Percentiles rank a stretch among this genome's conserved stretches.
Conservation (phyloP, 1,140 invertebrate genomes). For the Pararge aegeria region DNA sequence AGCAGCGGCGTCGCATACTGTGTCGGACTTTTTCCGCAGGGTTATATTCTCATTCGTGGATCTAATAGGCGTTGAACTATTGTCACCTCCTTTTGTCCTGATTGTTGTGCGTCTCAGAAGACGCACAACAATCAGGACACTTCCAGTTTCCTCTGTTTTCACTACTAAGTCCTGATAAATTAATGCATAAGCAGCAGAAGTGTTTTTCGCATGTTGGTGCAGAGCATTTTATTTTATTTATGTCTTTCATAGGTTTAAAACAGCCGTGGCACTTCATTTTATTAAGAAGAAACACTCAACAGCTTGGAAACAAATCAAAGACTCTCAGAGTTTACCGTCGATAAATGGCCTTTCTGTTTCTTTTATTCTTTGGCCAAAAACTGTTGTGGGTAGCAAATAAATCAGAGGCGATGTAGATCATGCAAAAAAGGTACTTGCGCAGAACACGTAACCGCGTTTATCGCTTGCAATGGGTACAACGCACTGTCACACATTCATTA, state of each 20-base stretch:
- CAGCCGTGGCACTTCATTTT: constrained; percentile 14
- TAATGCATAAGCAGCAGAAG: constrained; percentile 11
- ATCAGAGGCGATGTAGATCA: no score
- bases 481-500: constrained; percentile 2
- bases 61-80: constrained; percentile 19
- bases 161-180: not conserved
- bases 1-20: not conserved
- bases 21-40: constrained; percentile 11
- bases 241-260: constrained; percentile 8
- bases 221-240: not conserved
- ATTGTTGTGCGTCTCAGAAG: no score
- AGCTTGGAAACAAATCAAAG: no score
- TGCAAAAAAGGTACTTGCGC: not conserved
- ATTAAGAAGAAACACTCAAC: constrained; percentile 1
- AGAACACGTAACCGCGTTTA: not conserved
- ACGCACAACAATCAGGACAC: constrained; percentile 21
- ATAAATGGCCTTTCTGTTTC: no score
- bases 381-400: no score
- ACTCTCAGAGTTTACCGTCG: no score
- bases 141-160: constrained; percentile 8
- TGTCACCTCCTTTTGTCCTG: constrained; percentile 18
- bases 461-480: not conserved
- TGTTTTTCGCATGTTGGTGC: constrained; percentile 3
- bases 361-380: no score
- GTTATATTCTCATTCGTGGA: constrained; percentile 2